Evolutionary conservation across 2,888 invertebrate species (phyloP), one percentile per base, ranked within the genome.

Genomic region (Agelastica alni): DNA sequence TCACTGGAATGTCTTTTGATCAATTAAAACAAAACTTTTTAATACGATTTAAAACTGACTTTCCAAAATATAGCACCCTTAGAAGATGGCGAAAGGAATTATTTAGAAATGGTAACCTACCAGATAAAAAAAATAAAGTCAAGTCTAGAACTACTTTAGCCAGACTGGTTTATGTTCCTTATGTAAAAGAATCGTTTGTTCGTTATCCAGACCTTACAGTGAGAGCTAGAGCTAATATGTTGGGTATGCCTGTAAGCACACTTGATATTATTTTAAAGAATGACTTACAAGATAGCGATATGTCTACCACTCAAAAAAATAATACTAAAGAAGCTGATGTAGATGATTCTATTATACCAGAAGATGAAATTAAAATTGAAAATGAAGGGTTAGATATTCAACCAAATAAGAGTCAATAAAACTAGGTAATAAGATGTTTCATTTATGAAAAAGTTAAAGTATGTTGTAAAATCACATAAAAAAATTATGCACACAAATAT

Each of bases 151-250:
- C n/a, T n/a, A n/a, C n/a, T n/a, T n/a, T n/a, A n/a, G n/a, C 26
- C 9, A 26, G 26, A 9, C 9, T 6, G 26, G 26, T 26, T 26
- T 26, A 26, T 26, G 9, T 26, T 26, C 37, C 37, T 4, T 39
- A 39, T 20, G 20, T 39, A 20, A 39, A 39, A 20, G 37, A 39
- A 18, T 39, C 37, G 5, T 39, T 39, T 10, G 20, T 20, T 20
- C 37, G 18, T 39, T 18, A 39, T 20, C 37, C 37, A 6, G 18
- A 20, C 20, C 17, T 39, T 3, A 4, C 18, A 18, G 2, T 20
- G 3, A 5, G 4, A 12, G 37, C 37, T 18, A 17, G 37, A 39
- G 20, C 37, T 39, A 10, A 39, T 12, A 18, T 39, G 10, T 20
- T 39, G 17, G 37, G 37, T 12, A 39, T 39, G 10, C 10, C 37